These are phyloP conservation scores for Smittia aterrima DNA, from an alignment of 2,888 invertebrate genomes.

Conservation along the genomic window DNA sequence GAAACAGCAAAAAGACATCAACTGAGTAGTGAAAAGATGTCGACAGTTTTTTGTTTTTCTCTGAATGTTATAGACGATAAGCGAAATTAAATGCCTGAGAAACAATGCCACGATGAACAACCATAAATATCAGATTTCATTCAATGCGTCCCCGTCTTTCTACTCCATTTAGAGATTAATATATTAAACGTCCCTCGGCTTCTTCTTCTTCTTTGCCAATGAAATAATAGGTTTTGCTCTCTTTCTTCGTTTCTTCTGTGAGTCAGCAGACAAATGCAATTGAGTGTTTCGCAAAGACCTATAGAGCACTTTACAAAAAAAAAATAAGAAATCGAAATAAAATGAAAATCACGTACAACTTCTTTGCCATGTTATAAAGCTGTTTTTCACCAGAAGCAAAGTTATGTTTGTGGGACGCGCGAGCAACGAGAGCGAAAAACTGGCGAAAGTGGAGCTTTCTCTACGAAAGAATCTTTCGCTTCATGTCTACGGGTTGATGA, in stretches of 20 bases:
- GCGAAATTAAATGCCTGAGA: background rate
- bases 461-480: too few relatives aligned
- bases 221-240: background rate
- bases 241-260: background rate
- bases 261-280: background rate
- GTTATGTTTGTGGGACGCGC: background rate
- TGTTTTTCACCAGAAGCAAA: background rate
- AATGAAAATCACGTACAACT: slow-evolving; percentile 15
- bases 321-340: slow-evolving; percentile 7
- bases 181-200: background rate
- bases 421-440: too few relatives aligned
- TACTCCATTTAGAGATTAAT: slow-evolving; percentile 32
- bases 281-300: background rate
- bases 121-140: slow-evolving; percentile 35
- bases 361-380: slow-evolving; percentile 4
- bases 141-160: background rate
- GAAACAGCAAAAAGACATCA: background rate
- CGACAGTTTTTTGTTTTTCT: background rate
- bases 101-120: slow-evolving; percentile 2
- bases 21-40: slow-evolving; percentile 8
- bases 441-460: too few relatives aligned
- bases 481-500: too few relatives aligned
- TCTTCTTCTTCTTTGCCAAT: background rate
- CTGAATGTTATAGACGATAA: background rate
- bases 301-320: background rate